These are phyloP conservation scores for Anthrax anthrax DNA, from an alignment of 2,888 invertebrate species.

Conservation along the genomic window DNA sequence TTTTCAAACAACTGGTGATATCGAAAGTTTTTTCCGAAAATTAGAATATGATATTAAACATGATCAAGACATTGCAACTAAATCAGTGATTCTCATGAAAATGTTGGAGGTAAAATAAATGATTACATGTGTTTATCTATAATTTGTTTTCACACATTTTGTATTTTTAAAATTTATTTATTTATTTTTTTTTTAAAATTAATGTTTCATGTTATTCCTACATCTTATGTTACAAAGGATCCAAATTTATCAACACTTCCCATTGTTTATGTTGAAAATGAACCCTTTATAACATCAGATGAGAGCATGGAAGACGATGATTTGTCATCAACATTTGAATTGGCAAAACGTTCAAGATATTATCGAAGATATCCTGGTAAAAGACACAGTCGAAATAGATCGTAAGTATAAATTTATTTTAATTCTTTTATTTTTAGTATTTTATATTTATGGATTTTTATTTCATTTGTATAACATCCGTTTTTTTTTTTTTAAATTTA, in stretches of 20 bases:
- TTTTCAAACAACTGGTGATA: conserved; percentile 10
- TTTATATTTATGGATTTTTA: no score
- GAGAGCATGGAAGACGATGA: background rate
- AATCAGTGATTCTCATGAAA: conserved; percentile 31
- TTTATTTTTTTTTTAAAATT: conserved; percentile 2
- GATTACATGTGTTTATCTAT: background rate
- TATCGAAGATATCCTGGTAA: conserved; percentile 50
- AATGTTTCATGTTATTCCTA: no score
- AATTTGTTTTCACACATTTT: background rate
- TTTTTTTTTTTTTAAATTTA: no score
- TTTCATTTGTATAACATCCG: no score
- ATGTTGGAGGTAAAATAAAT: conserved; percentile 25
- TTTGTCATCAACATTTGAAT: conserved; percentile 13
- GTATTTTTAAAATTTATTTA: no score
- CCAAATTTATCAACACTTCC: conserved; percentile 29
- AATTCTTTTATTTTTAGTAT: no score
- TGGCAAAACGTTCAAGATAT: conserved; percentile 40
- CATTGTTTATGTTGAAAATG: conserved; percentile 29
- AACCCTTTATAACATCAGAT: conserved; percentile 9
- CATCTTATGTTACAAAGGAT: conserved; percentile 19
- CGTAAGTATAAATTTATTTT: conserved; percentile 19
- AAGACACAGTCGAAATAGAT: conserved; percentile 38
- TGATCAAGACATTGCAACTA: conserved; percentile 32
- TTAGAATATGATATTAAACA: conserved; percentile 27
- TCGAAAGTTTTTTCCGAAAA: conserved; percentile 26